A percentile compares a stretch with the other conserved stretches of the same genome.
phyloP scores from a whole-genome alignment of 2,113 vertebrate genomes.

The Chaetodon auriga region DNA sequence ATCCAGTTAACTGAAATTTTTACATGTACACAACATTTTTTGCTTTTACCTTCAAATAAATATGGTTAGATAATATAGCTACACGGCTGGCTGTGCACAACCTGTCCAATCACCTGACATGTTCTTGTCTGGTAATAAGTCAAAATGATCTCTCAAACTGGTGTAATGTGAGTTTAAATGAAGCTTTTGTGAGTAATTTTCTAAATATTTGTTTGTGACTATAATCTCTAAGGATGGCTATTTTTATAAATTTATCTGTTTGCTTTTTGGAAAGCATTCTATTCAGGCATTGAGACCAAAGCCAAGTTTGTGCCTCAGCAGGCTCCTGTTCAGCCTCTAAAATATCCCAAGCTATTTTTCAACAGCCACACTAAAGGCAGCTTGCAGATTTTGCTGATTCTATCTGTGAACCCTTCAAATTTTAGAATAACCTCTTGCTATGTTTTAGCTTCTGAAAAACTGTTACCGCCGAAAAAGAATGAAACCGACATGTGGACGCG shows the following conservation, averaged over 20 bases:
- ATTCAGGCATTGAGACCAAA: neutral
- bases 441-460: neutral
- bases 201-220: slow-evolving; percentile 21
- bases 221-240: slow-evolving; percentile 10
- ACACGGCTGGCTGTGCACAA: neutral
- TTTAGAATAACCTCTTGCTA: slow-evolving; percentile 11
- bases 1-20: neutral
- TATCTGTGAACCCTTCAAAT: slow-evolving; percentile 18
- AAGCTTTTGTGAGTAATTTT: slow-evolving; percentile 13
- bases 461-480: neutral
- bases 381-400: slow-evolving; percentile 16
- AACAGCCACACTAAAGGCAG: slow-evolving; percentile 25
- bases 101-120: neutral
- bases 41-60: neutral
- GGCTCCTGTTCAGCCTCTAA: slow-evolving; percentile 28
- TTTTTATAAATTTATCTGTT: slow-evolving; percentile 39
- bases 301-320: slow-evolving; percentile 43
- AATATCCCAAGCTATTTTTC: slow-evolving; percentile 18
- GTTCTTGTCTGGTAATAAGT: neutral
- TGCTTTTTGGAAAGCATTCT: slow-evolving; percentile 33
- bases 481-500: neutral
- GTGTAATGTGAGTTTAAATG: slow-evolving; percentile 13
- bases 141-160: slow-evolving; percentile 1
- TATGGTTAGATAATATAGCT: neutral
- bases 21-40: neutral